Percentiles rank a stretch among this genome's conserved stretches.
phyloP scores from a whole-genome alignment of 2,797 vertebrate genomes.

The Ctenochaetus hawaiiensis region DNA sequence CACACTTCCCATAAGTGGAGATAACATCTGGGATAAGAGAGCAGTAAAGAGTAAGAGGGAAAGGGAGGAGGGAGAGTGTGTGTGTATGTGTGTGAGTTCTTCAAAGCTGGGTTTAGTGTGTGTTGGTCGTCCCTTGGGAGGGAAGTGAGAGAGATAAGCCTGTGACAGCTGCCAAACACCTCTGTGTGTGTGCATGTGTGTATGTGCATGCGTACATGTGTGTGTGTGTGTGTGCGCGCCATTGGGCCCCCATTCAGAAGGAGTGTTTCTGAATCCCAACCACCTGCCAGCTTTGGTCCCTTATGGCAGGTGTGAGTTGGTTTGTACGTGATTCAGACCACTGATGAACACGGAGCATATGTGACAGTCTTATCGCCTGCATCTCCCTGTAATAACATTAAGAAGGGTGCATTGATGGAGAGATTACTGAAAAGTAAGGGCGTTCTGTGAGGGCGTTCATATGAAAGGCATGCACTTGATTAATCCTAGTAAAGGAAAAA shows the following conservation, averaged over 20 bases:
- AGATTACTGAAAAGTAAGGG: conserved; percentile 70
- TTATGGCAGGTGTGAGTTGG: conserved; percentile 73
- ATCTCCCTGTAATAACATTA: conserved; percentile 68
- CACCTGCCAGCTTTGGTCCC: conserved; percentile 75
- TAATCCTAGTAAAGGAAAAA: neutral
- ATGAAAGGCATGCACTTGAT: conserved; percentile 17
- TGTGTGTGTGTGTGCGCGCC: conserved; percentile 16
- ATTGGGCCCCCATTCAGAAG: conserved; percentile 59
- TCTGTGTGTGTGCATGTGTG: conserved; percentile 52
- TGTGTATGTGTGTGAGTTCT: conserved; percentile 46
- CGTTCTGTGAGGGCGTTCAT: conserved; percentile 29
- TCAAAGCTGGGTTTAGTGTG: conserved; percentile 58
- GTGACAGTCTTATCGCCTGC: conserved; percentile 64
- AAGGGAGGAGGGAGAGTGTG: conserved; percentile 40
- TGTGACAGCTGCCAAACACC: conserved; percentile 84
- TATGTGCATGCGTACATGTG: conserved; percentile 43
- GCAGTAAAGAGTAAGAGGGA: conserved; percentile 62
- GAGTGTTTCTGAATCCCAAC: conserved; percentile 73
- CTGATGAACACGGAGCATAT: conserved; percentile 68
- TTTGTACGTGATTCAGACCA: conserved; percentile 59
- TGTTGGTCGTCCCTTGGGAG: conserved; percentile 70
- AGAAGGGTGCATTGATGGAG: conserved; percentile 63
- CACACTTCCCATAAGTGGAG: conserved; percentile 78
- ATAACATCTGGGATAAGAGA: conserved; percentile 81
- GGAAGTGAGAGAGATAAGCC: conserved; percentile 79